These are phyloP conservation scores for Dipus sagitta DNA, from an alignment of 2,797 vertebrate genomes.

Conservation along the genomic window DNA sequence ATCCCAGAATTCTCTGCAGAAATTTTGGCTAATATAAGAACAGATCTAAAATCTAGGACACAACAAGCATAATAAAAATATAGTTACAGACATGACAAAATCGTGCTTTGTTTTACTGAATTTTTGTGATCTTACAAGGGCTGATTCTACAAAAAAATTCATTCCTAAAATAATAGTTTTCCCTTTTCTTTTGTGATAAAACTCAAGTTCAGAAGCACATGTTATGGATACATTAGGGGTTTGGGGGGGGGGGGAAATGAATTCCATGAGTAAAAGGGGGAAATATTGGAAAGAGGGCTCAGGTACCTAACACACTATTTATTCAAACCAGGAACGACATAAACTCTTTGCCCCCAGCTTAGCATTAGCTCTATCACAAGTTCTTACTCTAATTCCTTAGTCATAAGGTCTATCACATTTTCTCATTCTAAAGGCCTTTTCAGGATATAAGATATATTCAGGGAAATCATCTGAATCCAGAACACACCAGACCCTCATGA, in stretches of 20 bases:
- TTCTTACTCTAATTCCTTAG: neutral
- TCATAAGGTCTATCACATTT: neutral
- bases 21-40: neutral
- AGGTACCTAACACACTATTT: neutral
- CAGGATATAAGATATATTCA: neutral
- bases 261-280: neutral
- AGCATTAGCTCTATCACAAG: neutral
- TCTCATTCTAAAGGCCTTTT: neutral
- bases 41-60: neutral
- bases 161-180: constrained; percentile 1
- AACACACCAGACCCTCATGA: neutral
- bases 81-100: neutral
- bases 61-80: neutral
- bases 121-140: neutral
- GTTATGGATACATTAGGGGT: neutral
- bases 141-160: neutral
- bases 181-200: neutral
- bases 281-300: neutral
- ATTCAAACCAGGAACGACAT: neutral
- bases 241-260: neutral
- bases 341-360: neutral
- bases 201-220: neutral
- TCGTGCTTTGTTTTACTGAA: neutral
- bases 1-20: constrained; percentile 31
- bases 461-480: neutral